These are phyloP conservation scores for Plebejus anna DNA, from an alignment of 2,888 invertebrate species.

Conservation along the genomic window DNA sequence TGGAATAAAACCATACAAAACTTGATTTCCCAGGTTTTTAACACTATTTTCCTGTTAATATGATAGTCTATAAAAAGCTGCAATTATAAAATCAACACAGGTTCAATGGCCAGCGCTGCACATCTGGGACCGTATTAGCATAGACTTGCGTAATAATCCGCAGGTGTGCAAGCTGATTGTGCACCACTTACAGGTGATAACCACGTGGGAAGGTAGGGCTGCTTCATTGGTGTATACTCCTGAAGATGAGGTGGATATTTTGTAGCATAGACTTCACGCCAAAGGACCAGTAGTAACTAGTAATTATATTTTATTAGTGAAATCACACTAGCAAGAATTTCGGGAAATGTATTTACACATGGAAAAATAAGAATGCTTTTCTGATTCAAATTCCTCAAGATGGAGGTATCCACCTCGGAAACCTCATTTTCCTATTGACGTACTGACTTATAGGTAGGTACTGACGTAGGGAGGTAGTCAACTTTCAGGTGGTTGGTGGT, in stretches of 20 bases:
- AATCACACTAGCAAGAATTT: no score
- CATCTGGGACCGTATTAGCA: constrained; percentile 68
- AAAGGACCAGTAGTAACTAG: no score
- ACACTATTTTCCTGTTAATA: constrained; percentile 19
- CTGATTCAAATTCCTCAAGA: no score
- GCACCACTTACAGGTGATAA: constrained; percentile 71
- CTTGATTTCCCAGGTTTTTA: background rate
- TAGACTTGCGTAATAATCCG: constrained; percentile 71
- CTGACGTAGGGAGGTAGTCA: no score
- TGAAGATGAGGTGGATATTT: background rate
- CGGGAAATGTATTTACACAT: no score
- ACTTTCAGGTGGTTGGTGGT: no score
- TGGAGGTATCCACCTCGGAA: no score
- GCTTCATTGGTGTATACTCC: constrained; percentile 33
- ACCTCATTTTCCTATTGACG: no score
- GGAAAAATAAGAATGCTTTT: no score
- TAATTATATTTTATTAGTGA: no score
- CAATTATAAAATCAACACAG: constrained; percentile 54
- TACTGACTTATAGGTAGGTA: no score
- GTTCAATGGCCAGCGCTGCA: constrained; percentile 58
- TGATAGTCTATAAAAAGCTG: constrained; percentile 25
- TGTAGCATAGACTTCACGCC: background rate
- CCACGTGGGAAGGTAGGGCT: constrained; percentile 64
- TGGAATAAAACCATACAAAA: no score
- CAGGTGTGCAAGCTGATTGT: constrained; percentile 74